Evolutionary conservation across 1,140 invertebrate species (phyloP).

Genomic region (Drosophila guanche): DNA sequence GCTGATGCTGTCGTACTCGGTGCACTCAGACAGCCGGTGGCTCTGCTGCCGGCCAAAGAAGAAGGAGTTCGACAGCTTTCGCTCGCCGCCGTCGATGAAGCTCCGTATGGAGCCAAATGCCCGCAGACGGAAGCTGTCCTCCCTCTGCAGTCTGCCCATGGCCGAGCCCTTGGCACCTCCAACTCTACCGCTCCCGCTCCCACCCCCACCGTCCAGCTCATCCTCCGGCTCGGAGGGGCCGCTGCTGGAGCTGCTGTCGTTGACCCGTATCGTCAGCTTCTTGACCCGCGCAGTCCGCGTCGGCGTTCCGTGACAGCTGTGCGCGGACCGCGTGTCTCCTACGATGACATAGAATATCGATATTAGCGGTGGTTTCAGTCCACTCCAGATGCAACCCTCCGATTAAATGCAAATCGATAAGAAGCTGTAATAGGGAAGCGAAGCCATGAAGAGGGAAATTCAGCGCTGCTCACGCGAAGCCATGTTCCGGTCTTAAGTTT

Average conservation of each 20-base stretch:
- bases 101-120: slow-evolving; percentile 80
- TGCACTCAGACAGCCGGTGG: slow-evolving; percentile 46
- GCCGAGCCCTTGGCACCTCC: not conserved
- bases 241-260: slow-evolving; percentile 84
- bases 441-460: slow-evolving; percentile 3
- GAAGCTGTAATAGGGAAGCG: slow-evolving; percentile 22
- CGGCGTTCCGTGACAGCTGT: slow-evolving; percentile 73
- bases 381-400: too few species aligned
- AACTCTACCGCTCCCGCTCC: not conserved
- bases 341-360: slow-evolving; percentile 5
- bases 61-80: slow-evolving; percentile 79
- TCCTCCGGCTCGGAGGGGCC: slow-evolving; percentile 74
- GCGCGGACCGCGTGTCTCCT: slow-evolving; percentile 60
- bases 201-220: slow-evolving; percentile 42
- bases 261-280: slow-evolving; percentile 83
- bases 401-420: slow-evolving; percentile 13
- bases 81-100: slow-evolving; percentile 79
- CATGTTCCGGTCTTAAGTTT: slow-evolving; percentile 17
- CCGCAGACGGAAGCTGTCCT: slow-evolving; percentile 76
- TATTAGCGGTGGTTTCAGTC: too few species aligned
- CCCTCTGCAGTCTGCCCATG: slow-evolving; percentile 58
- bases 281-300: slow-evolving; percentile 68
- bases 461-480: not conserved
- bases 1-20: slow-evolving; percentile 70
- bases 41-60: slow-evolving; percentile 73